These are phyloP conservation scores for Lucinisca nassula DNA, from an alignment of 2,888 invertebrate species.

Conservation along the genomic window DNA sequence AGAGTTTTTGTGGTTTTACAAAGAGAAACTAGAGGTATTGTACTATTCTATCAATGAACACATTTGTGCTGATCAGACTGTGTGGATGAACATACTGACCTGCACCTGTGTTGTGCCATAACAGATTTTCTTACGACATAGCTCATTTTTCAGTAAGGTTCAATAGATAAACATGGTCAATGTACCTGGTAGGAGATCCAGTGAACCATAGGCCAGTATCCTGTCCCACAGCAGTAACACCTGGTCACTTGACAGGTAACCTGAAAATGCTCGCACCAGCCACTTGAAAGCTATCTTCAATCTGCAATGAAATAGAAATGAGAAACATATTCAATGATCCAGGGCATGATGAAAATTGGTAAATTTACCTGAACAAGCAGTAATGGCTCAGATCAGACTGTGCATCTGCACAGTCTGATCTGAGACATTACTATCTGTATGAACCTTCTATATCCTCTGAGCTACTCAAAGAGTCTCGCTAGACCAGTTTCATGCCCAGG, in stretches of 20 bases:
- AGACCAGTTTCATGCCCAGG: too few species aligned
- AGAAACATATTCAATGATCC: neutral
- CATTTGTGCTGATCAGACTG: neutral
- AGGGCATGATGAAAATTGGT: too few species aligned
- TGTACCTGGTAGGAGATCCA: constrained; percentile 93
- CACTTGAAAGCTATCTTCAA: constrained; percentile 97
- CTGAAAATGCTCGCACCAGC: constrained; percentile 98
- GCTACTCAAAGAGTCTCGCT: too few species aligned
- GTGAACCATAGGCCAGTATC: constrained; percentile 96
- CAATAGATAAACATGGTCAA: neutral
- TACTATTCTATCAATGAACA: too few species aligned
- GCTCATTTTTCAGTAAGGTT: neutral
- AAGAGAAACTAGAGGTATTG: too few species aligned
- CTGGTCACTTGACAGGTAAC: constrained; percentile 97
- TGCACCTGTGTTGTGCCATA: neutral
- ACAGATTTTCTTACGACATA: neutral
- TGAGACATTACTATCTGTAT: too few species aligned
- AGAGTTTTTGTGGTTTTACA: too few species aligned
- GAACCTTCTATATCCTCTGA: too few species aligned
- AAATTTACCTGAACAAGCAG: too few species aligned
- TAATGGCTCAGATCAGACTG: too few species aligned
- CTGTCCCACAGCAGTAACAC: constrained; percentile 97
- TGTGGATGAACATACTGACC: neutral
- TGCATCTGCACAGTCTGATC: too few species aligned
- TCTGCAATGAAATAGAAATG: constrained; percentile 89